Evolutionary conservation across 2,888 invertebrate species (phyloP).

Genomic region (Andricus quercusramuli): DNA sequence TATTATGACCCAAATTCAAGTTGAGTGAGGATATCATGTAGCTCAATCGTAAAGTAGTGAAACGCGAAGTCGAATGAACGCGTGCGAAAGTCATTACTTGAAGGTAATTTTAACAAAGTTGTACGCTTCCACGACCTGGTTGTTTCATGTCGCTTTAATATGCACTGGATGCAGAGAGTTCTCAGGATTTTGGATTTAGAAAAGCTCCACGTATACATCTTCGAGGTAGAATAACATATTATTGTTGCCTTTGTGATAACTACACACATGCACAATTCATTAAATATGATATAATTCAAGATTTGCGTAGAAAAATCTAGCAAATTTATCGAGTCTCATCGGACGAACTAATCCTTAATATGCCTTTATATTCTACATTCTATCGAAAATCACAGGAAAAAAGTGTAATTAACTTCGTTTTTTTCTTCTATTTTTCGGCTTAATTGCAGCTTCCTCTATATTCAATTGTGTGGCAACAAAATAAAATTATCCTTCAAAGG

Average conservation of each 20-base stretch:
- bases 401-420: no score
- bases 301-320: no score
- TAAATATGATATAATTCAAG: no score
- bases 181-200: constrained; percentile 16
- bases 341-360: no score
- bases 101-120: constrained; percentile 25
- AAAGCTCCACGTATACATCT: constrained; percentile 21
- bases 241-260: not conserved
- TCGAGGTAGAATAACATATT: not conserved
- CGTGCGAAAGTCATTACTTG: constrained; percentile 18
- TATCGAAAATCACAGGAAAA: no score
- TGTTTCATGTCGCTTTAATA: constrained; percentile 35
- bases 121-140: constrained; percentile 14
- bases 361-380: no score
- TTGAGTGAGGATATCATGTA: not conserved
- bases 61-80: constrained; percentile 17
- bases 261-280: not conserved
- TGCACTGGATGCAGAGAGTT: constrained; percentile 28
- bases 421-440: no score
- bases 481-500: not conserved
- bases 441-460: no score
- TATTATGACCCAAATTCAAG: constrained; percentile 12
- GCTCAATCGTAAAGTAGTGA: constrained; percentile 6
- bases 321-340: no score
- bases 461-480: no score